Evolutionary conservation across 2,888 invertebrate species (phyloP), one percentile per base, ranked within the genome.

Genomic region (Tenthredo notha): DNA sequence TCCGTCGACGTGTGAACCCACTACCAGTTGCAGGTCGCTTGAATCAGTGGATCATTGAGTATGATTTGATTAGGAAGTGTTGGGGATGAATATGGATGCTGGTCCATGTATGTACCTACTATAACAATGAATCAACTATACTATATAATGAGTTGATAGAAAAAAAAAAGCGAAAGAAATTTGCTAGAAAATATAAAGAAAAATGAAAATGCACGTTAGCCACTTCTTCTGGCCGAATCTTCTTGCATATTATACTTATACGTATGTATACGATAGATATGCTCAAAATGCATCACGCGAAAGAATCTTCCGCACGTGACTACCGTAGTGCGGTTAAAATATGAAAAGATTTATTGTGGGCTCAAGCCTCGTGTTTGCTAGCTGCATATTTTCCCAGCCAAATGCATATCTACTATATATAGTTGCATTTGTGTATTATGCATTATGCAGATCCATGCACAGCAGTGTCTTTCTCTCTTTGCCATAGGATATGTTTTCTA

Each of bases 41-140:
- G 80, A 80, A 80, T 80, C 80, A 80, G 33, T 80, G 37, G 18
- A 61, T 80, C 80, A 80, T 80, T 80, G 80, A 61, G 61, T 80
- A 90, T 92, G 91, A 92, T 92, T 91, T 90, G 91, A 92, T 92
- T 92, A 92, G 89, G 90, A 92, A 92, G 90, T 89, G 87, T 91
- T 89, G 91, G 83, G 33, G 58, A 82, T 82, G 15, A 87, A 90
- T 89, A 91, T 70, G n/a, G 58, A 82, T 82, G 25, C n/a, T 47
- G 18, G 18, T 5, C 54, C n/a, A 29, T 33, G 33, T n/a, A n/a
- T n/a, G 25, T 15, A 65, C 65, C 29, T 33, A 33, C 29, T 2
- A 2, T 10, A 25, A 29, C 12, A 18, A 33, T 67, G 10, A 25
- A 61, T 47, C 2, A 15, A 47, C 12, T 47, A 47, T 47, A 15